Evolutionary conservation across 2,113 vertebrate genomes (phyloP), one percentile per base, ranked within the genome.

Genomic region (Gobiocypris rarus): DNA sequence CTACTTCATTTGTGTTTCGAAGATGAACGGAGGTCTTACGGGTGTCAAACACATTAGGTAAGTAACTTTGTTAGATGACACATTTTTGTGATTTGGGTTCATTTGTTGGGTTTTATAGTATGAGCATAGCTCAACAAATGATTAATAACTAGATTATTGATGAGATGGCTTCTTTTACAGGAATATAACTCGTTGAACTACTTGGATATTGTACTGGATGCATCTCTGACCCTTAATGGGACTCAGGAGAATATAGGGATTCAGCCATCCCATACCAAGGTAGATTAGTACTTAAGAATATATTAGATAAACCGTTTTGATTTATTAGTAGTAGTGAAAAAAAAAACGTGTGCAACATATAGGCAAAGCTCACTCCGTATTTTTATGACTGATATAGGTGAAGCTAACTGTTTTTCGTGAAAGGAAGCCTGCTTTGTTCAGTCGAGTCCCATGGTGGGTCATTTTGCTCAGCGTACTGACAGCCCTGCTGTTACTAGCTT

Each of bases 161-260:
- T 5, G 15, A 9, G 5, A 31, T 26, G 14, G 43, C 78, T 45
- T n/a, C n/a, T n/a, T 82, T 81, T 24, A 65, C 86, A 99, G 97
- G 96, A 98, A 76, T 99, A 96, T 90, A 95, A 95, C 67, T 96
- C 94, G 81, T 89, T 97, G 90, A 97, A 96, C 89, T 97, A 97
- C 86, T 86, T 98, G 78, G 94, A 96, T 75, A 94, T 98, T 84
- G 87, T 96, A 0, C 90, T 97, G 77, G 93, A 94, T 78, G 97
- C 95, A 31, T 92, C 90, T 9, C 92, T 99, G 74, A 95, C 89
- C 34, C 92, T 98, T 50, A 93, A 94, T 22, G 92, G 89, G 34
- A 88, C 94, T 58, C 91, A 94, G 0, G 92, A 95, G 79, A 98
- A 99, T 3, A 95, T 97, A 89, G 94, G 94, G 89, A 91, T 97